These are phyloP conservation scores for Xylota sylvarum DNA, from an alignment of 2,888 invertebrate genomes.

Conservation along the genomic window DNA sequence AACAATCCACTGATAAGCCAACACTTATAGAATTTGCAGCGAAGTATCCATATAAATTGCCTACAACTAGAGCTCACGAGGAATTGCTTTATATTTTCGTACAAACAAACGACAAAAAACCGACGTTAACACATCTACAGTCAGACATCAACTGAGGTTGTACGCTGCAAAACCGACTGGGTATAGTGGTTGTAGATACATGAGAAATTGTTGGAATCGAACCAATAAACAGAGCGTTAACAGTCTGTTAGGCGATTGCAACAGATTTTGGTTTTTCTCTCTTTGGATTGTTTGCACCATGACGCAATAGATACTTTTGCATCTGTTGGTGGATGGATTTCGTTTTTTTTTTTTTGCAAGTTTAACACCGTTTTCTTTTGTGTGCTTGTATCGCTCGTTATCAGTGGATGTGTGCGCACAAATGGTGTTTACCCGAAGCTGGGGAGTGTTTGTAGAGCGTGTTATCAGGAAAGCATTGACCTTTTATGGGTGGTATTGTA, in stretches of 20 bases:
- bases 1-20: constrained; percentile 41
- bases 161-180: constrained; percentile 43
- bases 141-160: constrained; percentile 63
- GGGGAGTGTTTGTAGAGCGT: constrained; percentile 45
- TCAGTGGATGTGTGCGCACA: constrained; percentile 23
- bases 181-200: constrained; percentile 67
- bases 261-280: constrained; percentile 27
- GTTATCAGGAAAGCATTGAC: constrained; percentile 75
- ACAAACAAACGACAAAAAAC: neutral
- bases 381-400: constrained; percentile 26
- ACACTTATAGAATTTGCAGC: neutral
- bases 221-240: constrained; percentile 43
- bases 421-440: constrained; percentile 28
- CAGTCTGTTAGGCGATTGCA: constrained; percentile 54
- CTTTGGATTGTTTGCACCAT: neutral
- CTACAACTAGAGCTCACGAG: constrained; percentile 11
- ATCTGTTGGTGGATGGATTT: constrained; percentile 53
- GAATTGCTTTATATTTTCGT: neutral
- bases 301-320: constrained; percentile 57
- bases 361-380: constrained; percentile 35
- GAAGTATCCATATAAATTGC: constrained; percentile 47
- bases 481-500: constrained; percentile 57
- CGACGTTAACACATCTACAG: constrained; percentile 48
- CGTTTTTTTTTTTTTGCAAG: constrained; percentile 21
- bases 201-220: constrained; percentile 39